Percentiles rank a stretch among this genome's conserved stretches.
Conservation (phyloP, 2,797 vertebrate genomes). For the Oophaga sylvatica region DNA sequence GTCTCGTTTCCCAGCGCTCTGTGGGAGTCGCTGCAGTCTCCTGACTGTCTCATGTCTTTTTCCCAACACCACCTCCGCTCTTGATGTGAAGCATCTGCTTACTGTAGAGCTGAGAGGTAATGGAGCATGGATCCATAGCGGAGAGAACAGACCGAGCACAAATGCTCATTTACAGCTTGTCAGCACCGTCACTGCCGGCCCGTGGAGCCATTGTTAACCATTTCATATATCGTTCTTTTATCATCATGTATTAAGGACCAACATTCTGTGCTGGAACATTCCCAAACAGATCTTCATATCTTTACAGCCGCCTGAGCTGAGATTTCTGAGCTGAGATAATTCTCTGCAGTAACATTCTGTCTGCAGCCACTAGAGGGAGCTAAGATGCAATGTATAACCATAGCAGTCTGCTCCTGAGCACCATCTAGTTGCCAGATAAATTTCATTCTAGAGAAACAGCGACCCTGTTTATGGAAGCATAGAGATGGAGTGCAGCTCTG, state of each 20-base stretch:
- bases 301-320: not conserved
- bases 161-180: conserved; percentile 9
- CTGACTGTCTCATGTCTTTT: not conserved
- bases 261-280: not conserved
- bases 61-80: conserved; percentile 16
- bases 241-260: not conserved
- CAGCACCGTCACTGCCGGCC: not conserved
- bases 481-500: too few relatives aligned
- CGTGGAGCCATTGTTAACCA: not conserved
- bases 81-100: conserved; percentile 40
- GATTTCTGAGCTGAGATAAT: too few relatives aligned
- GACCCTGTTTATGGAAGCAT: too few relatives aligned
- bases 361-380: not conserved
- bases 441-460: too few relatives aligned
- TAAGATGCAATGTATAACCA: not conserved
- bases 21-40: conserved; percentile 40
- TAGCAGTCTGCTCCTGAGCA: too few relatives aligned
- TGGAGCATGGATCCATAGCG: conserved; percentile 19
- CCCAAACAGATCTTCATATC: not conserved
- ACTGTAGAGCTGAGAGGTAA: conserved; percentile 12
- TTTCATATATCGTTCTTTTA: not conserved
- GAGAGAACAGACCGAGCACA: not conserved
- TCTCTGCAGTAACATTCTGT: too few relatives aligned
- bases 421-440: too few relatives aligned
- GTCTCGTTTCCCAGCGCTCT: conserved; percentile 25